Percentiles rank a stretch among this genome's conserved stretches.
These are phyloP conservation scores for Ennomos quercinarius DNA, from an alignment of 2,888 invertebrate genomes.

Conservation along the genomic window DNA sequence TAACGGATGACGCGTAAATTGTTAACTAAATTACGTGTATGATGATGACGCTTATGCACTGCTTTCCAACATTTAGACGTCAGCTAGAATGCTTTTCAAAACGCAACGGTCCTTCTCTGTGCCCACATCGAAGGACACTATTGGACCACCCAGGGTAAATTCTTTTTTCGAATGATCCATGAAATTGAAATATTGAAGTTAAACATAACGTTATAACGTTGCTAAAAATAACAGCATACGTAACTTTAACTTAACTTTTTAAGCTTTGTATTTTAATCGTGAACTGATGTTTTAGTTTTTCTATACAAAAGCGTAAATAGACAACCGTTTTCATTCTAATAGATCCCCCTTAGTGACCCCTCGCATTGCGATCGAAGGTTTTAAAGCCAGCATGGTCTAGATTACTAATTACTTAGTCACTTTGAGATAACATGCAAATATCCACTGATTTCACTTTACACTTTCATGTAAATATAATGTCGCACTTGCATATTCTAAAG, in stretches of 20 bases:
- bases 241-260: too few species aligned
- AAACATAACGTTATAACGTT: not conserved
- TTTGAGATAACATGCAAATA: too few species aligned
- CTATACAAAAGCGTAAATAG: not conserved
- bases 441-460: not conserved
- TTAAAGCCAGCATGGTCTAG: slow-evolving; percentile 10
- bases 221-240: too few species aligned
- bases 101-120: slow-evolving; percentile 97
- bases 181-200: not conserved
- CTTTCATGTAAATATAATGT: slow-evolving; percentile 11
- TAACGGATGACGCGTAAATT: slow-evolving; percentile 38
- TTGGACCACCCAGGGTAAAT: slow-evolving; percentile 78
- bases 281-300: slow-evolving; percentile 4
- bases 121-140: slow-evolving; percentile 93
- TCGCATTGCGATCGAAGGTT: slow-evolving; percentile 14
- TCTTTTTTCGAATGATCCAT: too few species aligned
- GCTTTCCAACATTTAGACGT: slow-evolving; percentile 63
- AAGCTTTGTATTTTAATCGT: not conserved
- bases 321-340: slow-evolving; percentile 1
- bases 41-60: slow-evolving; percentile 56
- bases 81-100: slow-evolving; percentile 93
- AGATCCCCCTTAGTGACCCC: slow-evolving; percentile 15
- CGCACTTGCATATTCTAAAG: too few species aligned
- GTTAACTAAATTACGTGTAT: slow-evolving; percentile 38
- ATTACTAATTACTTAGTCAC: not conserved